Conservation (phyloP, 2,888 invertebrate species). For the Molorchus minor region DNA sequence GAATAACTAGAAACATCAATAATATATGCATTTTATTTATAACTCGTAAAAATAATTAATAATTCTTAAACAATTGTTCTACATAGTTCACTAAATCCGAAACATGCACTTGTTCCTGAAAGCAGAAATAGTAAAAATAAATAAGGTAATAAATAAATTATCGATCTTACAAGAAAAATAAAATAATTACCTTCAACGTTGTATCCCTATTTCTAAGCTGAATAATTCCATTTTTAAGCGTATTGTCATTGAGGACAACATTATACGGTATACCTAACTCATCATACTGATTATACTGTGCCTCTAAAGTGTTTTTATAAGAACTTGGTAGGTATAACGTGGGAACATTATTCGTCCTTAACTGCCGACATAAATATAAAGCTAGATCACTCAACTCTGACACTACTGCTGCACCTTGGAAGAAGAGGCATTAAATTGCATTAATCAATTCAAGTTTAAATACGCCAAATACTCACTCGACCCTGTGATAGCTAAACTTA, state of each 20-base stretch:
- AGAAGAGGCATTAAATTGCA: slow-evolving; percentile 34
- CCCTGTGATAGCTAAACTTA: slow-evolving; percentile 69
- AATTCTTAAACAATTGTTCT: slow-evolving; percentile 64
- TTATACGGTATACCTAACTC: slow-evolving; percentile 77
- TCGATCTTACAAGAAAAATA: slow-evolving; percentile 1
- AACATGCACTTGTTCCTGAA: slow-evolving; percentile 76
- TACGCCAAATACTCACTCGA: slow-evolving; percentile 56
- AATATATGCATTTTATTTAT: no score
- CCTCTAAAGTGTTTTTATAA: slow-evolving; percentile 57
- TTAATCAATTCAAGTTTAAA: neutral
- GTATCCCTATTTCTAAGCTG: slow-evolving; percentile 72
- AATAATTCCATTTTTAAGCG: slow-evolving; percentile 76
- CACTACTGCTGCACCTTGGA: slow-evolving; percentile 17
- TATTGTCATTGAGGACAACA: slow-evolving; percentile 73
- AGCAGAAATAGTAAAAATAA: slow-evolving; percentile 43
- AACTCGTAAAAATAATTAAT: slow-evolving; percentile 44
- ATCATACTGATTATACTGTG: slow-evolving; percentile 65
- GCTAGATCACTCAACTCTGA: slow-evolving; percentile 67
- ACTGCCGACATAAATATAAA: slow-evolving; percentile 66
- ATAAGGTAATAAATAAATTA: neutral
- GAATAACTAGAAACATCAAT: no score
- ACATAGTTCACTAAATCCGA: slow-evolving; percentile 72
- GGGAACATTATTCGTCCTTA: slow-evolving; percentile 63
- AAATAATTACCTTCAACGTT: slow-evolving; percentile 69
- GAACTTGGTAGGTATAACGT: slow-evolving; percentile 58